Evolutionary conservation across 2,113 vertebrate genomes (phyloP).

Genomic region (Theristicus caerulescens): DNA sequence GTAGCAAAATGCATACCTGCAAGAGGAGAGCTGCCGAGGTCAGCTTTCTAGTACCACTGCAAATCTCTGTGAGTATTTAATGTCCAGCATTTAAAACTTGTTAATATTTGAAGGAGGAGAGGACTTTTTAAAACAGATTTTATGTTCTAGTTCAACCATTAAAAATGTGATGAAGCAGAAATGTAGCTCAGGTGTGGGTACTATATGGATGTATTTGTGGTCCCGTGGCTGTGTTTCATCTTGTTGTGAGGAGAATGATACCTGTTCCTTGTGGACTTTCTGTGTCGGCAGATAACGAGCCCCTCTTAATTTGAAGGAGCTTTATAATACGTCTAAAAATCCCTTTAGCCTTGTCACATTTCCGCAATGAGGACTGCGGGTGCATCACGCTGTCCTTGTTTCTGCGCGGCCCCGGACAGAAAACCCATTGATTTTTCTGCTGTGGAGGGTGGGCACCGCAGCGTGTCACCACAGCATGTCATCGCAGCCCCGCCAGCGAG

Average conservation of each 20-base stretch:
- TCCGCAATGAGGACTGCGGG: fast-evolving
- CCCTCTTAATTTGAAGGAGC: not conserved
- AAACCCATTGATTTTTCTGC: not conserved
- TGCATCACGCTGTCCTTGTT: not conserved
- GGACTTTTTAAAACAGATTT: not conserved
- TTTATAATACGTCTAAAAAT: not conserved
- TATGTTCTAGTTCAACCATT: not conserved
- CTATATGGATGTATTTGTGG: too few relatives aligned
- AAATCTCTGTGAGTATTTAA: not conserved
- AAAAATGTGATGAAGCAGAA: not conserved
- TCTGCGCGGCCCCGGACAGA: fast-evolving
- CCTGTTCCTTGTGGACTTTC: not conserved
- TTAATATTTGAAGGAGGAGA: not conserved
- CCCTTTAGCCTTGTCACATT: not conserved
- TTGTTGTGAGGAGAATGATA: not conserved
- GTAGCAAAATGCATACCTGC: not conserved
- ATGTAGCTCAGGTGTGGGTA: fast-evolving
- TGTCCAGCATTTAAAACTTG: not conserved
- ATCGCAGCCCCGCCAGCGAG: not conserved
- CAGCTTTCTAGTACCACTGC: not conserved
- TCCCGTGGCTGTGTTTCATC: not conserved
- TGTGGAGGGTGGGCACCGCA: not conserved
- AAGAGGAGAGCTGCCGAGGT: not conserved
- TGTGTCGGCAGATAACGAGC: not conserved
- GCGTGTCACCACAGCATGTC: too few relatives aligned